A percentile compares a stretch with the other conserved stretches of the same genome.
Evolutionary conservation across 2,113 vertebrate genomes (phyloP).

Genomic region (Chroicocephalus ridibundus): DNA sequence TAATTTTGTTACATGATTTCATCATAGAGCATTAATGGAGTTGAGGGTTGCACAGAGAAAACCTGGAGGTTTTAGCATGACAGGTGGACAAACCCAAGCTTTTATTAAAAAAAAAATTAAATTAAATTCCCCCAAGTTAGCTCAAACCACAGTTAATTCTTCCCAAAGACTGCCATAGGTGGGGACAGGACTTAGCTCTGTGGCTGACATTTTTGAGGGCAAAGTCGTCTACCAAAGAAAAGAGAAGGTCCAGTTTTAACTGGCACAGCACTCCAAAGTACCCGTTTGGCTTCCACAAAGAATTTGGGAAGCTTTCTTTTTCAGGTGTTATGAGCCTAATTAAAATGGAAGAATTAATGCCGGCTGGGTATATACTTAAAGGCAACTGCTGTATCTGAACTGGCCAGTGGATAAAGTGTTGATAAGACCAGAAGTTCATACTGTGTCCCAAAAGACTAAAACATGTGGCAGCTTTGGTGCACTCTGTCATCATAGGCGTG

Average conservation of each 20-base stretch:
- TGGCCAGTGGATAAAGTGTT: background rate
- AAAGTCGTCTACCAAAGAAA: background rate
- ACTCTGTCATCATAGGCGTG: rapidly evolving
- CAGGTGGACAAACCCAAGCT: background rate
- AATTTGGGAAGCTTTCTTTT: background rate
- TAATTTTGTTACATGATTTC: background rate
- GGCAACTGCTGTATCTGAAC: background rate
- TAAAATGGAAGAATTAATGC: background rate
- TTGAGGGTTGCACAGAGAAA: background rate
- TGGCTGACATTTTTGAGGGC: background rate
- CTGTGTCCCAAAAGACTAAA: background rate
- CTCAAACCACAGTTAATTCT: background rate
- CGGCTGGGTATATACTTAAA: background rate
- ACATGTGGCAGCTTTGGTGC: rapidly evolving
- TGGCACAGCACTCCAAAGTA: background rate
- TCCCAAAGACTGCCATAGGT: background rate
- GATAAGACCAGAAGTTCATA: background rate
- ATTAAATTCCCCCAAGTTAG: background rate
- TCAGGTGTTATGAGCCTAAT: background rate
- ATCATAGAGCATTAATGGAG: background rate
- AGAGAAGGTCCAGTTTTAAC: background rate
- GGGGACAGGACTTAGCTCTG: background rate
- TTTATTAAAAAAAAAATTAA: background rate
- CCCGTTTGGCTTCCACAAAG: background rate
- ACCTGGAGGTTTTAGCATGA: background rate